Base-by-base conservation (phyloP, 1,140 invertebrate species). In the Conus ventricosus region DNA sequence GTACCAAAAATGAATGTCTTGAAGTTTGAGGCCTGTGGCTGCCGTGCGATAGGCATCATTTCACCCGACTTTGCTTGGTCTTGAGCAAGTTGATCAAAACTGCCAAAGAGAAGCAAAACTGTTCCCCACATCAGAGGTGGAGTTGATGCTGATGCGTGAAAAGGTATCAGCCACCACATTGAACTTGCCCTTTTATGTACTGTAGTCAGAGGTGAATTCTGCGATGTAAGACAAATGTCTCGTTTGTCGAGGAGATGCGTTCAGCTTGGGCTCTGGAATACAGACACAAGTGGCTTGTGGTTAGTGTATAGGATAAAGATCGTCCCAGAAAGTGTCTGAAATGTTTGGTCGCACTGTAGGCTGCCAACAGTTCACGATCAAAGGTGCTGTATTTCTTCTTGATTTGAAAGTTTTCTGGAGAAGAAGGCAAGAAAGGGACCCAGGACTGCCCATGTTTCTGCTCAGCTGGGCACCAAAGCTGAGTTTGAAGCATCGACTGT, bases 221-320 rank as follows among this genome's bases (percentile, higher is more conserved):
- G 84, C 84, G 10, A 85, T 85, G 84, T 60, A 85, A 27, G 84
- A 85, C 10, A 85, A 25, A 15, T 85, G 60, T 57, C 53, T 57
- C 60, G 84, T 67, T 51, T 85, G 84, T 11, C 84, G 84, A 60
- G 84, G 84, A 60, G 84, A 85, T n/a, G 54, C 10, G 84, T 54
- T 85, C 84, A 60, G 67, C 60, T 57, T 85, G 84, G 84, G 4
- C 23, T 60, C 39, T 39, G 20, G 60, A 85, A n/a, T n/a, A 55
- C 84, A 39, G 60, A 85, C 57, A 63, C 60, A 17, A 85, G 60
- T 25, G 84, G 54, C 60, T 85, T 85, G 84, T 85, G 60, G 15
- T 85, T 55, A 85, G 84, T 85, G 84, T 63, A 85, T 5, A 85
- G 84, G 7, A 55, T 85, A 85, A 85, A 67, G 54, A 23, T 51